Conservation (phyloP, 1,140 invertebrate genomes). For the Aradophagus sp. region DNA sequence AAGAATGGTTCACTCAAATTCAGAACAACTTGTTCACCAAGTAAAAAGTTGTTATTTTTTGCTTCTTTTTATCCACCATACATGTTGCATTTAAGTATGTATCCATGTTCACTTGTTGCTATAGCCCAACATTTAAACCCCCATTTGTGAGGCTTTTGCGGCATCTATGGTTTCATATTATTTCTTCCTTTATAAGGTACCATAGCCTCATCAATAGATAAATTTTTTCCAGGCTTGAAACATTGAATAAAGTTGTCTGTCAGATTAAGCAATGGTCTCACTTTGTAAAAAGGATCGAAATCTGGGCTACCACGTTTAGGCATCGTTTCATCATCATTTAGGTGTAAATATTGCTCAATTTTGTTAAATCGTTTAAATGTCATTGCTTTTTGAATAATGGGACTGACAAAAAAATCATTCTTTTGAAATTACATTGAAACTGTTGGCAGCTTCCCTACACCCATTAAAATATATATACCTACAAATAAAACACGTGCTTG, state of each 20-base stretch:
- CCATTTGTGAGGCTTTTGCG: constrained; percentile 14
- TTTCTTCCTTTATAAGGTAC: constrained; percentile 9
- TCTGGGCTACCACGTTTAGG: not conserved
- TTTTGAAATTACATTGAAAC: constrained; percentile 20
- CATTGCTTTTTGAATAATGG: constrained; percentile 1
- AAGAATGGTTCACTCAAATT: constrained; percentile 14
- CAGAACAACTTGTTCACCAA: constrained; percentile 2
- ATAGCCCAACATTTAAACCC: constrained; percentile 14
- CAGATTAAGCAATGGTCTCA: constrained; percentile 3
- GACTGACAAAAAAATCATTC: not conserved
- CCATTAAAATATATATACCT: constrained; percentile 40
- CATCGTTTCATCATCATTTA: constrained; percentile 2
- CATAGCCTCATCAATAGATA: constrained; percentile 21
- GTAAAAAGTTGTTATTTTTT: constrained; percentile 1
- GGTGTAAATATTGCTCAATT: constrained; percentile 10
- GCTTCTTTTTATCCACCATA: constrained; percentile 14
- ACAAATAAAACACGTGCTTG: constrained; percentile 9
- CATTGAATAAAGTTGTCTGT: constrained; percentile 5
- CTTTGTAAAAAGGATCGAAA: constrained; percentile 11
- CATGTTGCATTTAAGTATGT: constrained; percentile 6
- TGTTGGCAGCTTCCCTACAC: constrained; percentile 16
- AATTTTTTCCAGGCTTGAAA: constrained; percentile 11
- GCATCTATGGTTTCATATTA: constrained; percentile 19
- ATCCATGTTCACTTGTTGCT: constrained; percentile 1
- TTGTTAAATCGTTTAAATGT: not conserved